Base-by-base conservation (phyloP, 2,888 invertebrate genomes). In the Xestia rhomboidea region DNA sequence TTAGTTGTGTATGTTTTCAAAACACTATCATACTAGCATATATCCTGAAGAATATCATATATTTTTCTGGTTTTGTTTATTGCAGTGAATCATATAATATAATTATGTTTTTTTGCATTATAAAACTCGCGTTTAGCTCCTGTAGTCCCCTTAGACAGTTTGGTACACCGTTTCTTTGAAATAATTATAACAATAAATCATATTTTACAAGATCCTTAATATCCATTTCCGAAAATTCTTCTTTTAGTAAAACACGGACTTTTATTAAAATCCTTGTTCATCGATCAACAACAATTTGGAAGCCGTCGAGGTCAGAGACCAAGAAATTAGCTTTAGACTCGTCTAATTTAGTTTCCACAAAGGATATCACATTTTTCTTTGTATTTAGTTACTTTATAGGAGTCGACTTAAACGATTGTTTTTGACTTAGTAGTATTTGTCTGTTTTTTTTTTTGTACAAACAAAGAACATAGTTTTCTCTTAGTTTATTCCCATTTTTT, bases 341-440 rank as follows among this genome's bases (percentile, higher is more conserved):
- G 79, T 77, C 78, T 75, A 60, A 79, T 82, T 73, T 73, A 34
- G 64, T 64, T 34, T 24, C 21, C 38, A 49, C 76, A 76, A 79
- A 81, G 67, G 60, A 76, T 68, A 74, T 74, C 34, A 49, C 63
- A 69, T 84, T 76, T 77, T 78, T 66, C 68, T 87, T 71, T 60
- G 64, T n/a, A n/a, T 83, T 49, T 73, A 15, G 38, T 67, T 64
- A 57, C 49, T 75, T 78, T 63, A 60, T 73, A 74, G 69, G 27
- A 69, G 54, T 66, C 64, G 5, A 49, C 44, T 67, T 69, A 62
- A 69, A 54, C 46, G 11, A 41, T 63, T 75, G 30, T 70, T 66
- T 57, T 41, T n/a, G n/a, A n/a, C n/a, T n/a, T n/a, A n/a, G 3
- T 30, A 24, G 18, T 38, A 54, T 27, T 27, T 57, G 13, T 54